A percentile compares a stretch with the other conserved stretches of the same genome.
Conservation (phyloP, 2,888 invertebrate species). For the Melangyna quadrimaculata region DNA sequence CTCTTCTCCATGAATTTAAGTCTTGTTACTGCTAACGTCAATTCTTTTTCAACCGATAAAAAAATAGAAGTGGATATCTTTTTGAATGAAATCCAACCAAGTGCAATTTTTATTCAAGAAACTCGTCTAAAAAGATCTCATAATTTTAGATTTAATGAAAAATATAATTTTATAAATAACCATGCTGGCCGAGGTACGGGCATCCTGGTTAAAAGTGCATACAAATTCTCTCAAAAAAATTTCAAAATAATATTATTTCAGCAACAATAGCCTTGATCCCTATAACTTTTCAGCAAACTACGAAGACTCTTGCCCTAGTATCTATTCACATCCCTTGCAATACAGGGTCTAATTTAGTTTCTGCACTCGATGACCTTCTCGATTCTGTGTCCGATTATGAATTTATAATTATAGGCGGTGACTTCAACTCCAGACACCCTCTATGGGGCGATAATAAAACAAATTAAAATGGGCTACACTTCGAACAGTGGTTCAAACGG, state of each 20-base stretch:
- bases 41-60: not conserved
- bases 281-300: too few species aligned
- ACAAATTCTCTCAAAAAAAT: not conserved
- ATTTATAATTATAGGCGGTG: not conserved
- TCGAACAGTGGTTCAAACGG: not conserved
- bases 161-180: too few species aligned
- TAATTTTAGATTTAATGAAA: too few species aligned
- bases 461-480: not conserved
- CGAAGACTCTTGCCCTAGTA: not conserved
- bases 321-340: not conserved
- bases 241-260: not conserved
- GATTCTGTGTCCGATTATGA: not conserved
- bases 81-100: too few species aligned
- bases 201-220: not conserved
- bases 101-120: not conserved
- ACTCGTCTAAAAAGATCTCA: not conserved
- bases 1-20: not conserved
- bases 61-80: not conserved
- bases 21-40: not conserved
- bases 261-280: not conserved
- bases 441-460: not conserved
- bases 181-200: not conserved
- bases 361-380: not conserved
- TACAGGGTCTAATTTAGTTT: not conserved
- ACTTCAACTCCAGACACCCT: not conserved